Percentiles rank a stretch among this genome's conserved stretches.
phyloP scores from a whole-genome alignment of 1,140 invertebrate species.

The Brachionus sp. region DNA sequence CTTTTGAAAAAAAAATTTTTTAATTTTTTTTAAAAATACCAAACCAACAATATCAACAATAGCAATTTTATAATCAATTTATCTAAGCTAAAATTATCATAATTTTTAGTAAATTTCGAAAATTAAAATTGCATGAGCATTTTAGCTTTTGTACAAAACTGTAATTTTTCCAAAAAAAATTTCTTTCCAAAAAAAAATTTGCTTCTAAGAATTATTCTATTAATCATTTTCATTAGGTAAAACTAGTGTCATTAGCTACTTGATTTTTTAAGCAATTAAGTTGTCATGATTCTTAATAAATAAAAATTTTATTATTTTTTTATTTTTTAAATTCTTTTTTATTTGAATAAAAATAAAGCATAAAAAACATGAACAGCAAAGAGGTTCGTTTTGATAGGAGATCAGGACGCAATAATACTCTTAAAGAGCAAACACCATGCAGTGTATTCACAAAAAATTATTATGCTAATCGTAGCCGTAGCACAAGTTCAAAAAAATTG shows the following conservation, averaged over 20 bases:
- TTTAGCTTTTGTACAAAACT: too few species aligned
- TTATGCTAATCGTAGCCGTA: neutral
- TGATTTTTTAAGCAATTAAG: neutral
- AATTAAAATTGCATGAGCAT: too few species aligned
- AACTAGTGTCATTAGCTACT: neutral
- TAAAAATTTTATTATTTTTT: neutral
- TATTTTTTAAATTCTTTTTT: neutral
- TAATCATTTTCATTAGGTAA: neutral
- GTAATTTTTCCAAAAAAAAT: neutral
- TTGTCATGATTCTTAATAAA: neutral
- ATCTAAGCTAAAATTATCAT: too few species aligned
- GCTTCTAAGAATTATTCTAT: too few species aligned
- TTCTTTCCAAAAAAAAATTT: too few species aligned
- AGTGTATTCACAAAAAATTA: neutral
- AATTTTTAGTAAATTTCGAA: too few species aligned
- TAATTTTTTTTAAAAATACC: too few species aligned
- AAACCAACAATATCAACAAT: too few species aligned
- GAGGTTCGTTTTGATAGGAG: constrained; percentile 2
- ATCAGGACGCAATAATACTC: neutral
- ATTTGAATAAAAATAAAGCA: neutral
- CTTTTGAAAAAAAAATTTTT: too few species aligned
- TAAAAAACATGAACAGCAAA: neutral
- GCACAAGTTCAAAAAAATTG: neutral
- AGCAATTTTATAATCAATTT: too few species aligned
- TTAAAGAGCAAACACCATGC: neutral